Percentiles rank a stretch among this genome's conserved stretches.
These are phyloP conservation scores for Amblyornis subalaris DNA, from an alignment of 2,113 vertebrate genomes.

Conservation along the genomic window DNA sequence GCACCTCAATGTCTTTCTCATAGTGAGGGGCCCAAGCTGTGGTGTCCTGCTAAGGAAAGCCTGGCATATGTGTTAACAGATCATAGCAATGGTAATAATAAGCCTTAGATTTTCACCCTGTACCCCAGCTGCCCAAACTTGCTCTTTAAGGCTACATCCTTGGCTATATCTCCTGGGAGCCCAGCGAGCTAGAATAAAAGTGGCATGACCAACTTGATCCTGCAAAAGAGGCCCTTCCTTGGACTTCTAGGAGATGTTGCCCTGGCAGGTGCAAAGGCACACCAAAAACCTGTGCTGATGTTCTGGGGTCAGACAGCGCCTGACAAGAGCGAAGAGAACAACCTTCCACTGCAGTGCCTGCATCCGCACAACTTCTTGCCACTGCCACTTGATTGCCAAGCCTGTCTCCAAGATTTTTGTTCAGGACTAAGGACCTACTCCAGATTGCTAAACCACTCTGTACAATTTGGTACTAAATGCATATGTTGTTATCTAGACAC, in stretches of 20 bases:
- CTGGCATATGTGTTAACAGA: neutral
- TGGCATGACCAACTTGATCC: neutral
- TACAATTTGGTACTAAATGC: neutral
- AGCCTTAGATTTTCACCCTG: neutral
- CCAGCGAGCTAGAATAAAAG: neutral
- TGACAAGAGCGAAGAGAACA: neutral
- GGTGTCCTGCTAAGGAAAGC: neutral
- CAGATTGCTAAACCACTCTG: neutral
- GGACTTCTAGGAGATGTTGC: neutral
- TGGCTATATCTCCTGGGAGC: neutral
- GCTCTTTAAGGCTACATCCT: neutral
- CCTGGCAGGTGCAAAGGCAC: neutral
- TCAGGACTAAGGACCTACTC: neutral
- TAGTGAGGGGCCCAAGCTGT: neutral
- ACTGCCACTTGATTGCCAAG: neutral
- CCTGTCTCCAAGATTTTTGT: neutral
- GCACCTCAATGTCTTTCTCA: neutral
- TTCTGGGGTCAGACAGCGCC: neutral
- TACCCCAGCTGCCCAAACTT: neutral
- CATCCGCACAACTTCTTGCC: neutral
- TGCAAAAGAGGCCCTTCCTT: neutral
- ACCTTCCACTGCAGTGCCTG: neutral
- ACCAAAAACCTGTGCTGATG: neutral
- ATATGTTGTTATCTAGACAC: fast-evolving
- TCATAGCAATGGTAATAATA: neutral